Percentiles rank a stretch among this genome's conserved stretches.
Evolutionary conservation across 2,797 vertebrate species (phyloP).

Genomic region (Falco naumanni): DNA sequence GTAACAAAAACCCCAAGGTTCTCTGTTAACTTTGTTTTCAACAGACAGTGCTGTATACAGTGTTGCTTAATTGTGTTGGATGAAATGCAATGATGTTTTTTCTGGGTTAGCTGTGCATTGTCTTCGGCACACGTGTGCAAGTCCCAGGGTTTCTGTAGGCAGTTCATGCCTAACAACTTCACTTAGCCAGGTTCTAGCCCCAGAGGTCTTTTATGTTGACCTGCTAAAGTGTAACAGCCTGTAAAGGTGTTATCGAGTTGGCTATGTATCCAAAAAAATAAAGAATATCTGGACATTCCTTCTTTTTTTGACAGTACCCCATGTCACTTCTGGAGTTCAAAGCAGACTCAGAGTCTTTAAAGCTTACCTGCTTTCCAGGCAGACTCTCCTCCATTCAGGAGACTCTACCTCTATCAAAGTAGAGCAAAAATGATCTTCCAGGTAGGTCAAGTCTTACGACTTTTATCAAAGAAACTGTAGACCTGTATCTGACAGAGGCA

Average conservation of each 20-base stretch:
- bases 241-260: not conserved
- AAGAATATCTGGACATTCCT: not conserved
- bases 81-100: not conserved
- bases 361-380: constrained; percentile 14
- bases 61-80: not conserved
- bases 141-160: not conserved
- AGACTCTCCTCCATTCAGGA: constrained; percentile 17
- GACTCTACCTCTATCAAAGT: constrained; percentile 15
- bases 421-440: constrained; percentile 29
- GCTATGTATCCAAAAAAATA: not conserved
- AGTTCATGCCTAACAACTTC: not conserved
- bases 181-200: not conserved
- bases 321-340: constrained; percentile 9
- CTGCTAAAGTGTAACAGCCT: not conserved
- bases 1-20: not conserved
- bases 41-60: not conserved
- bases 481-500: not conserved
- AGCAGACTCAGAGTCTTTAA: constrained; percentile 29
- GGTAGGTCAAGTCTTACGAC: not conserved
- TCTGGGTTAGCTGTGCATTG: not conserved
- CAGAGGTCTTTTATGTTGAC: not conserved
- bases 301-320: not conserved
- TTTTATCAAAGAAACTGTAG: not conserved
- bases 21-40: not conserved
- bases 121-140: not conserved